A percentile compares a stretch with the other conserved stretches of the same genome.
Evolutionary conservation across 2,113 vertebrate genomes (phyloP).

Genomic region (Eublepharis macularius): DNA sequence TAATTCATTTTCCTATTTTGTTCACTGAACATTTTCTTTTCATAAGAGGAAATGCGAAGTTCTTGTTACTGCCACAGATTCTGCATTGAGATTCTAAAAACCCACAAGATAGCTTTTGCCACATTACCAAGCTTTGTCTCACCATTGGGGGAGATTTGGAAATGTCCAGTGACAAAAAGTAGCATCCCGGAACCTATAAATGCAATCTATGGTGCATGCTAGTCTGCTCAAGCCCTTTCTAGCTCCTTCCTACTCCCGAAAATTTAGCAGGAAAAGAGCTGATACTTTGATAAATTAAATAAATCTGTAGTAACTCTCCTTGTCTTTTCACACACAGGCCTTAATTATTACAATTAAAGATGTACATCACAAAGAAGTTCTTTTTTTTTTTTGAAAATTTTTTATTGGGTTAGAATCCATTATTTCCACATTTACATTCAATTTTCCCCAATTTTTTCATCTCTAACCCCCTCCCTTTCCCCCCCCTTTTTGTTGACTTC

Average conservation of each 20-base stretch:
- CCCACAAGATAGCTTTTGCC: background rate
- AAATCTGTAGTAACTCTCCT: background rate
- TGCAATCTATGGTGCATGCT: background rate
- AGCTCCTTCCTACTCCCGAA: background rate
- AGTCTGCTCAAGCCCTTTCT: background rate
- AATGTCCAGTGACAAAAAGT: background rate
- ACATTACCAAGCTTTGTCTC: background rate
- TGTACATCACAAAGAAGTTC: background rate
- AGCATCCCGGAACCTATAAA: background rate
- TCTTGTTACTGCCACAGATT: background rate
- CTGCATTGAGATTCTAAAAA: background rate
- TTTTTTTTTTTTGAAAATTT: no score
- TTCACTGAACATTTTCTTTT: background rate
- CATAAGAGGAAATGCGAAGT: background rate
- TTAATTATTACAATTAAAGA: constrained; percentile 35
- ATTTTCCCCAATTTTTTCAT: no score
- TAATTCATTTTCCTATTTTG: background rate
- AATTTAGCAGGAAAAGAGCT: constrained; percentile 3
- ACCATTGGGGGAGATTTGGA: background rate
- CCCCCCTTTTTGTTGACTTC: no score
- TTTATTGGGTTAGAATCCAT: no score
- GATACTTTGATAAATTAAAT: background rate
- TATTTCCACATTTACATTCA: no score
- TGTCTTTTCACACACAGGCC: background rate
- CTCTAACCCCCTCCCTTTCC: no score